phyloP scores from a whole-genome alignment of 2,113 vertebrate genomes.

The Hydropotes inermis region DNA sequence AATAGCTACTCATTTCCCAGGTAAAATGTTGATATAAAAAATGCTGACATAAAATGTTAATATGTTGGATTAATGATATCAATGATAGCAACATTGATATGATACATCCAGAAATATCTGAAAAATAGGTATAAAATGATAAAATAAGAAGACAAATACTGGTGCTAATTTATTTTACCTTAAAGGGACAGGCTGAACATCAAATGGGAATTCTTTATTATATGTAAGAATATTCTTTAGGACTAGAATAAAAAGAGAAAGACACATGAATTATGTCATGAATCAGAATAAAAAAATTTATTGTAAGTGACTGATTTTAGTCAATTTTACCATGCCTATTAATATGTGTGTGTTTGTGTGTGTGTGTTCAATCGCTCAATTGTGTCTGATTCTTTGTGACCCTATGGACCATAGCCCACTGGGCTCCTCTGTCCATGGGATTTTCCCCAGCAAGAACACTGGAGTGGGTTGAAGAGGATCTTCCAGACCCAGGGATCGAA shows the following conservation, averaged over 20 bases:
- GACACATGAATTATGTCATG: constrained; percentile 23
- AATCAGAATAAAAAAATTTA: constrained; percentile 9
- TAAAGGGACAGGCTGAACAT: constrained; percentile 96
- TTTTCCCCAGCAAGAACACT: not conserved
- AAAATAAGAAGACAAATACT: not conserved
- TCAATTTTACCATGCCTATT: not conserved
- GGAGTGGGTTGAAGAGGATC: not conserved
- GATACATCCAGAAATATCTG: not conserved
- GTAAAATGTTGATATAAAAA: not conserved
- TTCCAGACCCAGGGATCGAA: not conserved
- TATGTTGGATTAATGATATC: not conserved
- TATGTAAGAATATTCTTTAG: constrained; percentile 95
- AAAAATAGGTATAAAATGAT: not conserved
- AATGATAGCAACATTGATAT: not conserved
- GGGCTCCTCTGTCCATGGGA: not conserved
- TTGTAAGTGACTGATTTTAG: not conserved
- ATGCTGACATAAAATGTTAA: not conserved
- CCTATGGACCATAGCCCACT: not conserved
- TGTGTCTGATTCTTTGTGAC: not conserved
- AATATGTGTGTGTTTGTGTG: not conserved
- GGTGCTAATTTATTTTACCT: constrained; percentile 84
- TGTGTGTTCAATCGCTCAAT: not conserved
- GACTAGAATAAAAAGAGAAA: constrained; percentile 84
- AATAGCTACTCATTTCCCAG: not conserved
- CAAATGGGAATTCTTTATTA: constrained; percentile 98